Evolutionary conservation across 2,888 invertebrate species (phyloP), one percentile per base, ranked within the genome.

Genomic region (Ormyrus labotus): DNA sequence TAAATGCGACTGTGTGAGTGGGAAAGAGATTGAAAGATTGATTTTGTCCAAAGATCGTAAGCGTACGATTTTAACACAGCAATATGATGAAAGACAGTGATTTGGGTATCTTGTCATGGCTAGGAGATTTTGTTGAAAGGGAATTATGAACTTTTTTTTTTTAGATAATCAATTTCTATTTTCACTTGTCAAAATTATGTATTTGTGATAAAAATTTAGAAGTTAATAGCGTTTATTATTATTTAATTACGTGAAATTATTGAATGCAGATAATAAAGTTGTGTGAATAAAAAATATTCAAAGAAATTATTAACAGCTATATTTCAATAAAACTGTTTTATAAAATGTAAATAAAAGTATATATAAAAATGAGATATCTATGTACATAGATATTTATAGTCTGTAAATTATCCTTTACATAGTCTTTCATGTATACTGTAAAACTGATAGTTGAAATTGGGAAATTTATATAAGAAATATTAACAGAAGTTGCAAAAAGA

Each of bases 61-160:
- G 6, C 5, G 64, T 34, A 34, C 55, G 8, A 76, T 58, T 78
- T 65, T 67, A 61, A n/a, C 11, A 73, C 53, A 79, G 79, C 76
- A 81, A 79, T 81, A 81, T 75, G 68, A 53, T 78, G 64, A 11
- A 55, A 9, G 6, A 55, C 6, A 58, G 13, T n/a, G 48, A 76
- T 11, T 60, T 13, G 61, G 10, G 6, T 6, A 34, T 8, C 67
- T 10, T 61, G 2, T 63, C 47, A 34, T 69, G 57, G 78, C 78
- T 78, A 78, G 75, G n/a, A 64, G 55, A 75, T 19, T 78, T 81
- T 67, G 9, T 74, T 78, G 50, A 13, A 47, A 73, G 53, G 64
- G 9, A 58, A 34, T 34, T 71, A 60, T 3, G 2, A 61, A 45
- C 8, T 10, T 78, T 65, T 68, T 65, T 68, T 47, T 68, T 64